Evolutionary conservation across 2,888 invertebrate species (phyloP), one percentile per base, ranked within the genome.

Genomic region (Philaethria dido): DNA sequence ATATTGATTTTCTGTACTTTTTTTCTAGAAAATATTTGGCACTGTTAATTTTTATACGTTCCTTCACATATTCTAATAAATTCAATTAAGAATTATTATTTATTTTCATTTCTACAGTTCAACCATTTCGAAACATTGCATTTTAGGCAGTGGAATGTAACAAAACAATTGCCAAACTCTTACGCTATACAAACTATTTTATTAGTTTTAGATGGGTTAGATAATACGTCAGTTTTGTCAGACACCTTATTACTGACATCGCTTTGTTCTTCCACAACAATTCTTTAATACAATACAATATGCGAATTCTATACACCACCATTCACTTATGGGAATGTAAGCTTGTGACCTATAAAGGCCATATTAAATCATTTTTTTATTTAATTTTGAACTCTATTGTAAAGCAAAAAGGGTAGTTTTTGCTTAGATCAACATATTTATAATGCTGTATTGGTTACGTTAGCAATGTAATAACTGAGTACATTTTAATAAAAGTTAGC

Each of bases 251-350:
- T 55, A 22, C 11, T 42, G 42, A 22, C 42, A 57, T 11, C 39
- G n/a, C 57, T 25, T 39, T 57, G 42, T 57, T 57, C 3, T 25
- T 42, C 22, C 57, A 55, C 29, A 44, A 29, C 29, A 29, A n/a
- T 47, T 60, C 29, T 45, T 33, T 60, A 9, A 60, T 20, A 45
- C 60, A 45, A 45, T 45, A 45, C 29, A 22, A 14, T 29, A 47
- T 54, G 36, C 54, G 6, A 66, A 60, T 52, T 66, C 29, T 47
- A 39, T 39, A 39, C 48, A 52, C 48, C 36, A 57, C 44, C 59
- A 36, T 60, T 63, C 63, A 52, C 59, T 64, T 45, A 66, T 50
- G 55, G 33, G 55, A 66, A 62, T 62, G 55, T 48, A 36, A 22
- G 25, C 25, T 62, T 55, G 36, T 55, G 62, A 57, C 62, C 62